Percentiles rank a stretch among this genome's conserved stretches.
Conservation (phyloP, 2,797 vertebrate genomes). For the Hozukius guyotensis region DNA sequence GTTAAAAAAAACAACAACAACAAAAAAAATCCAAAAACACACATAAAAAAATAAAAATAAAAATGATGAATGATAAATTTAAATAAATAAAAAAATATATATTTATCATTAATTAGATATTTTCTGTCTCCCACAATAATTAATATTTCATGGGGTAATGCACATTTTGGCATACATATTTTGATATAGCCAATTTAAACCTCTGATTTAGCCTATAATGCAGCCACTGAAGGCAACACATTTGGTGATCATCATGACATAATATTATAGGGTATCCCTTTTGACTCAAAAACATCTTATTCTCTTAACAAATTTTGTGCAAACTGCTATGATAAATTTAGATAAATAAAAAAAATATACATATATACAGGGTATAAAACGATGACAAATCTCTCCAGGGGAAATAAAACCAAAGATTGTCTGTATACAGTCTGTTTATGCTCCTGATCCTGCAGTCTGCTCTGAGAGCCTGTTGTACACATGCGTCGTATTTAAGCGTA, state of each 20-base stretch:
- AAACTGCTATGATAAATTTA: neutral
- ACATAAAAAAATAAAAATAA: too few species aligned
- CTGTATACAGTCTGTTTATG: neutral
- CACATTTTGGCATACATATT: neutral
- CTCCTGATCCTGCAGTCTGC: too few species aligned
- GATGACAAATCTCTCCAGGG: neutral
- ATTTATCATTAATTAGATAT: neutral
- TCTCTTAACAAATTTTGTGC: neutral
- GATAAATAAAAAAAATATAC: neutral
- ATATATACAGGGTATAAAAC: neutral
- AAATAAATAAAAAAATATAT: too few species aligned
- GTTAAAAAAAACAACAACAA: too few species aligned
- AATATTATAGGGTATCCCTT: neutral
- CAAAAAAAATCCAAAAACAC: too few species aligned
- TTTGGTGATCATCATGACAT: neutral
- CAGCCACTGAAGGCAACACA: neutral
- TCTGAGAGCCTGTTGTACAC: slow-evolving; percentile 53
- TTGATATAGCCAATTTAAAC: neutral
- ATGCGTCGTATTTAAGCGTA: slow-evolving; percentile 74
- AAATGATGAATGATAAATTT: too few species aligned
- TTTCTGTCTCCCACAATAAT: too few species aligned
- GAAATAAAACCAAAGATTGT: neutral
- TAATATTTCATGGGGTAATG: neutral
- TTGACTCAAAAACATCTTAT: neutral
- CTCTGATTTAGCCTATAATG: neutral